These are phyloP conservation scores for Heterohyrax brucei DNA, from an alignment of 2,797 vertebrate genomes.

Conservation along the genomic window DNA sequence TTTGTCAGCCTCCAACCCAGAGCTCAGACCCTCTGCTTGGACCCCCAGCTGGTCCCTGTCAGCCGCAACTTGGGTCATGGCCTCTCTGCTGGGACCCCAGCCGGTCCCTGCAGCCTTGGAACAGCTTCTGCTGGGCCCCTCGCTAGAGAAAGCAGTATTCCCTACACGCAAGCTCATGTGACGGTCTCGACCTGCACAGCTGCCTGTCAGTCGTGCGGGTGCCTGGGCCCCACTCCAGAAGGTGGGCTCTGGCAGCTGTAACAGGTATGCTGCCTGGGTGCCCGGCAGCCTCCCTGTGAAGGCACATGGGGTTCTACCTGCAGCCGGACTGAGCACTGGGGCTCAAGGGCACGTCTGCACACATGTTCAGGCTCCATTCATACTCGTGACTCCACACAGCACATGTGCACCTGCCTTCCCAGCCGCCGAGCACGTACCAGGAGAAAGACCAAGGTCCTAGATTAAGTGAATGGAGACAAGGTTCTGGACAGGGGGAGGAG, in stretches of 20 bases:
- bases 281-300: neutral
- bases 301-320: neutral
- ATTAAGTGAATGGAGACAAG: neutral
- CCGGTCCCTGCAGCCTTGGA: neutral
- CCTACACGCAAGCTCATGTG: fast-evolving
- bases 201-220: neutral
- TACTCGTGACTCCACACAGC: neutral
- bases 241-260: neutral
- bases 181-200: neutral
- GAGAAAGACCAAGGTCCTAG: neutral
- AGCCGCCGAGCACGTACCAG: neutral
- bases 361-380: neutral
- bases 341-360: fast-evolving
- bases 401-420: neutral
- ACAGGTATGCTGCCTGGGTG: fast-evolving
- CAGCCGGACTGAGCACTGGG: neutral
- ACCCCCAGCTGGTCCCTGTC: neutral
- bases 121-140: fast-evolving
- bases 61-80: neutral
- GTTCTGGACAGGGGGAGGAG: neutral
- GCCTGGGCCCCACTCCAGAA: neutral
- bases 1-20: neutral
- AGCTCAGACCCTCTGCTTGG: neutral
- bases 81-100: neutral
- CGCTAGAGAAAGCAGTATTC: neutral